These are phyloP conservation scores for Gastrophryne carolinensis DNA, from an alignment of 2,797 vertebrate species.

Conservation along the genomic window DNA sequence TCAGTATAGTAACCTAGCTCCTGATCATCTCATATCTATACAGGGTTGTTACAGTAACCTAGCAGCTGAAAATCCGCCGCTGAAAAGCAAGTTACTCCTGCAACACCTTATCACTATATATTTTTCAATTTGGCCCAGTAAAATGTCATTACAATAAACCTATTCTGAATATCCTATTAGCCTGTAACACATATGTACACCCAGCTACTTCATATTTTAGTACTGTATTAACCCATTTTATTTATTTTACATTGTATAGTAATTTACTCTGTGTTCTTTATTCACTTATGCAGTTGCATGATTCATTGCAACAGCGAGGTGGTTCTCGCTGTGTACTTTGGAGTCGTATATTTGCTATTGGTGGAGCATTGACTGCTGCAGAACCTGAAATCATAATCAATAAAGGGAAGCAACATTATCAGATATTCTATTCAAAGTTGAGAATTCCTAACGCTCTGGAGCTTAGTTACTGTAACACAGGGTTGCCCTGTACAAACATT, in stretches of 20 bases:
- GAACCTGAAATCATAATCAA: slow-evolving; percentile 10
- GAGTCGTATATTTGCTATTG: slow-evolving; percentile 18
- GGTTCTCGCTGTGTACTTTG: slow-evolving; percentile 16
- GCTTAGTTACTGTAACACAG: too few relatives aligned
- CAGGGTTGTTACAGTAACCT: not conserved
- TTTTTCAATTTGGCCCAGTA: too few relatives aligned
- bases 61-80: not conserved
- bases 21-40: not conserved
- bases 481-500: too few relatives aligned
- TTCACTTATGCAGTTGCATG: not conserved
- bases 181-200: too few relatives aligned
- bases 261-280: not conserved
- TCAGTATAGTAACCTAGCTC: not conserved
- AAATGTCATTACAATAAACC: not conserved
- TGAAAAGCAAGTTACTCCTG: too few relatives aligned
- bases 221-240: not conserved
- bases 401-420: too few relatives aligned
- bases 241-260: not conserved
- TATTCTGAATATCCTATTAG: not conserved
- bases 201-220: too few relatives aligned
- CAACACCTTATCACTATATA: too few relatives aligned
- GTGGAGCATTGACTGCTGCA: not conserved
- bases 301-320: not conserved
- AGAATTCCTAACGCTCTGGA: too few relatives aligned
- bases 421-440: too few relatives aligned